Evolutionary conservation across 2,888 invertebrate species (phyloP).

Genomic region (Sceliomorpha sp.): DNA sequence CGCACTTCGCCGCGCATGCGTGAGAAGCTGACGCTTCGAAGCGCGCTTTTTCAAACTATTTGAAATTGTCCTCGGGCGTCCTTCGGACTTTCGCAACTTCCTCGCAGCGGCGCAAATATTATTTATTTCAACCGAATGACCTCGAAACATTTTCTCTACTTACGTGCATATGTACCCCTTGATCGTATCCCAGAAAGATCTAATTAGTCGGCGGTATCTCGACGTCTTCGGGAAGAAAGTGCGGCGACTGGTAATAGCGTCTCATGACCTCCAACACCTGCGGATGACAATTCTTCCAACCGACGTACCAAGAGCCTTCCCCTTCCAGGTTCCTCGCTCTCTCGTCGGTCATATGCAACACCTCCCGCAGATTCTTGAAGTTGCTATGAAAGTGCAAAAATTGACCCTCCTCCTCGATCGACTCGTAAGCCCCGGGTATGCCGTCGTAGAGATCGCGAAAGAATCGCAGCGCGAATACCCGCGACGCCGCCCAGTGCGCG

Average conservation of each 20-base stretch:
- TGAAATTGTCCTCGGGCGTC: too few species aligned
- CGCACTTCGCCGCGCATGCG: too few species aligned
- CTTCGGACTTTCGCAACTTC: too few species aligned
- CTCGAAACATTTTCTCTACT: too few species aligned
- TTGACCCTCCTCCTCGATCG: constrained; percentile 90
- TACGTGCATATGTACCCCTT: constrained; percentile 95
- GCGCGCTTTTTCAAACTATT: too few species aligned
- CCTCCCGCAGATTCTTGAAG: constrained; percentile 87
- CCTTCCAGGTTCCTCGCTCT: constrained; percentile 84
- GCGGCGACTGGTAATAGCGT: constrained; percentile 89
- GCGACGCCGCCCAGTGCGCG: constrained; percentile 88
- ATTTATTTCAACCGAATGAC: too few species aligned
- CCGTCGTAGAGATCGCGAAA: constrained; percentile 86
- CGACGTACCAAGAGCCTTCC: constrained; percentile 92
- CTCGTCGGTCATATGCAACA: constrained; percentile 87
- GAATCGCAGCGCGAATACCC: constrained; percentile 85
- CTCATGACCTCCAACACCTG: constrained; percentile 87
- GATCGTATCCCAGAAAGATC: constrained; percentile 94
- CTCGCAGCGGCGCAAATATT: too few species aligned
- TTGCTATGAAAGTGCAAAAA: constrained; percentile 93
- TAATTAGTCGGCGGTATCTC: constrained; percentile 94
- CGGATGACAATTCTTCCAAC: constrained; percentile 96
- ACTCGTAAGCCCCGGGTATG: constrained; percentile 87
- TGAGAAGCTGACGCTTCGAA: too few species aligned
- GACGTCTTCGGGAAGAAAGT: constrained; percentile 93